Evolutionary conservation across 37 sponge, comb jelly and placozoan species (phyloP), one percentile per base, ranked within the genome.

Genomic region (Bolinopsis microptera): DNA sequence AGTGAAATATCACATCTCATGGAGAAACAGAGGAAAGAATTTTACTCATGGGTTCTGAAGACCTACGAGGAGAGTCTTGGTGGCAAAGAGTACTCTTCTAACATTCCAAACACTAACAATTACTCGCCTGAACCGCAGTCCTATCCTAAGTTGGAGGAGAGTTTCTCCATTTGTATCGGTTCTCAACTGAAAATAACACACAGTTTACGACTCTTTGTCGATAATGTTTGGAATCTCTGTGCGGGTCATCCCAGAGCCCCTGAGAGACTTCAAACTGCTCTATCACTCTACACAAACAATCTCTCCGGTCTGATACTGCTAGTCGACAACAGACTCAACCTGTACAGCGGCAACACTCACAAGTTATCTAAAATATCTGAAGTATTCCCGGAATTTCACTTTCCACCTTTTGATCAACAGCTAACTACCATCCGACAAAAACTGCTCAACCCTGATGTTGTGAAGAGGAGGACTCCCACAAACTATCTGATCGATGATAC

Each of bases 381-480:
- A 0, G 93, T 76, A 31, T 94, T 95, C 5, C 97, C 96, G 0
- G 99, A 98, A 93, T 97, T 98, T 83, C 99, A 98, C 93, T 98
- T 98, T 92, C 96, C 94, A 0, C 92, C 94, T 26, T 93, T 96
- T 36, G 94, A 95, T 69, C 68, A n/a, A 0, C 99, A 98, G 80
- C 86, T 97, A 23, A 40, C 40, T 0, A 37, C 36, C 22, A 93
- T 98, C 30, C 27, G 48, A 38, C 93, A 86, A 3, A 86, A 86
- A 40, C 90, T 86, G 61, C 32, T 86, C 25, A 41, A 86, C 48
- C 90, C 90, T 41, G 90, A 41, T 28, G 36, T 41, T 8, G 35
- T 3, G 28, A 86, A 38, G 31, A 8, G 90, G 26, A 39, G 90
- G 3, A 22, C 35, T 0, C 90, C 90, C 32, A 86, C 90, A 2